A percentile compares a stretch with the other conserved stretches of the same genome.
Conservation (phyloP, 2,888 invertebrate genomes). For the Zygothrica quintamaculata region DNA sequence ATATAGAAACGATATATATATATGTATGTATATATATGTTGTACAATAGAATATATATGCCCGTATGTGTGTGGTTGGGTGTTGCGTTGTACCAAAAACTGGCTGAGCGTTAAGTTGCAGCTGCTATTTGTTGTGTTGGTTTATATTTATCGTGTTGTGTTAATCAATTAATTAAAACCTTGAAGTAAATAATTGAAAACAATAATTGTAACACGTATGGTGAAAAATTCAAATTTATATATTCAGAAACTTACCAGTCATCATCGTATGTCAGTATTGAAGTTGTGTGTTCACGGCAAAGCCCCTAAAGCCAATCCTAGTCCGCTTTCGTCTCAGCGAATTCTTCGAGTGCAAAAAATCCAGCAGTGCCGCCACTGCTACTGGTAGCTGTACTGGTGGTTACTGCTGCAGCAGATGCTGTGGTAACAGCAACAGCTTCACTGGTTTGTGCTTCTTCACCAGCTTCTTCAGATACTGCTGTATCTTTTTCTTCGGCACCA, state of each 20-base stretch:
- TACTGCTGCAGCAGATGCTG: conserved; percentile 50
- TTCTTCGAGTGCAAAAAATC: conserved; percentile 82
- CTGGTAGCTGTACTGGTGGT: conserved; percentile 70
- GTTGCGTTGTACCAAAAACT: too few relatives aligned
- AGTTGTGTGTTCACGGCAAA: conserved; percentile 55
- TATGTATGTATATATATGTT: conserved; percentile 23
- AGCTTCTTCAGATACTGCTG: conserved; percentile 45
- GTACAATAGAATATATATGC: too few relatives aligned
- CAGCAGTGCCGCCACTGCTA: conserved; percentile 67
- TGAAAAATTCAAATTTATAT: too few relatives aligned
- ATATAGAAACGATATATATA: conserved; percentile 9
- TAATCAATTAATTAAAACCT: too few relatives aligned
- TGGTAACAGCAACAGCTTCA: conserved; percentile 48
- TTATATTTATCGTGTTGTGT: too few relatives aligned
- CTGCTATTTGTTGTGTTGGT: too few relatives aligned
- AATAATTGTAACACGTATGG: too few relatives aligned
- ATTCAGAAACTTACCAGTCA: conserved; percentile 57
- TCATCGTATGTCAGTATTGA: conserved; percentile 67
- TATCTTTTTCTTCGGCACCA: conserved; percentile 66
- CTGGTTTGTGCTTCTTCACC: conserved; percentile 53
- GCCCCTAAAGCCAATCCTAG: conserved; percentile 73
- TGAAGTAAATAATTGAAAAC: too few relatives aligned
- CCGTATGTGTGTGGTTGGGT: conserved; percentile 12
- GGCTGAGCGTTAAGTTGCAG: too few relatives aligned
- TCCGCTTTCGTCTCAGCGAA: conserved; percentile 78